Evolutionary conservation across 2,888 invertebrate species (phyloP).

Genomic region (Cerastis rubricosa): DNA sequence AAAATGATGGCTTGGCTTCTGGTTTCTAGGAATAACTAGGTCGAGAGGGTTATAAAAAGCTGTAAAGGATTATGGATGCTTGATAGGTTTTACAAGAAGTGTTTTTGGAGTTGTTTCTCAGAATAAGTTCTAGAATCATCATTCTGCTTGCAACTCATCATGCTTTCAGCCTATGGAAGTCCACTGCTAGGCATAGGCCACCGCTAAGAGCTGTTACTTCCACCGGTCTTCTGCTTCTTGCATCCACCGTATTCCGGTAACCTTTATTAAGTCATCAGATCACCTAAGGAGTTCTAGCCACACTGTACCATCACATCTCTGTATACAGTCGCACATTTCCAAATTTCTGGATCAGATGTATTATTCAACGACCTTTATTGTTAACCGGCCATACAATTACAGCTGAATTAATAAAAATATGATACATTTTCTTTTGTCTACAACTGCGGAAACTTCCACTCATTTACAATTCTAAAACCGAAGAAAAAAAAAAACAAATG

Average conservation of each 20-base stretch:
- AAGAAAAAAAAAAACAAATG: conserved; percentile 31
- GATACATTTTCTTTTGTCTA: not conserved
- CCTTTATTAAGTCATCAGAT: not conserved
- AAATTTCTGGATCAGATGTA: not conserved
- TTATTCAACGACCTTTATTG: not conserved
- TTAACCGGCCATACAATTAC: not conserved
- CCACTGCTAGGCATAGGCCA: not conserved
- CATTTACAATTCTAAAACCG: not conserved
- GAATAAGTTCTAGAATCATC: not conserved
- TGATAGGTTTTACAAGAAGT: not conserved
- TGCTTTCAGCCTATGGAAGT: not conserved
- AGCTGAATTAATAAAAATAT: too few relatives aligned
- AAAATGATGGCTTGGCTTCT: not conserved
- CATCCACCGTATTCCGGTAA: not conserved
- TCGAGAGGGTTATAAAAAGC: conserved; percentile 8
- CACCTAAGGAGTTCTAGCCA: not conserved
- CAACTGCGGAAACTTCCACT: not conserved
- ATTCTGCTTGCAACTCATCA: not conserved
- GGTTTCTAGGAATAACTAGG: conserved; percentile 27
- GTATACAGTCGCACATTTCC: not conserved
- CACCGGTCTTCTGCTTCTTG: not conserved
- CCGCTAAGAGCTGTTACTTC: not conserved
- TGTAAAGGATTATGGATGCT: not conserved
- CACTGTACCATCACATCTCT: not conserved
- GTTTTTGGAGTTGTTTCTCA: not conserved